Conservation (phyloP, 2,113 vertebrate species). For the Istiophorus platypterus region DNA sequence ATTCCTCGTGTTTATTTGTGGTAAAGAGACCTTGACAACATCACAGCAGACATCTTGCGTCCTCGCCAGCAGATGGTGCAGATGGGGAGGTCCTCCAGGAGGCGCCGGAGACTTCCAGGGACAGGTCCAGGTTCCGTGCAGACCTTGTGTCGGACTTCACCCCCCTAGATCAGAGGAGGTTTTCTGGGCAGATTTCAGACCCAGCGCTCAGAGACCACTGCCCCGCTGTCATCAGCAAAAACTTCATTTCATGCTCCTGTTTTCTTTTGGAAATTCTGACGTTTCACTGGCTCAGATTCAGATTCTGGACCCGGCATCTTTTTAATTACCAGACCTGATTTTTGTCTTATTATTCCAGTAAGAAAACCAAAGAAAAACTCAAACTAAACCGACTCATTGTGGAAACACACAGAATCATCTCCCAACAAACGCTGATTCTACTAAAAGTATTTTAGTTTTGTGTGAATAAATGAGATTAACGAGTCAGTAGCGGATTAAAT, state of each 20-base stretch:
- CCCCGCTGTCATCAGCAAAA: background rate
- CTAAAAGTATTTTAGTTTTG: too few relatives aligned
- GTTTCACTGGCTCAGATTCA: background rate
- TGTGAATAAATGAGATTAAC: background rate
- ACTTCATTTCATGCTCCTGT: background rate
- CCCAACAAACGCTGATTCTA: background rate
- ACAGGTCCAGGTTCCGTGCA: background rate
- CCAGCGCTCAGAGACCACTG: background rate
- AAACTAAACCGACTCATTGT: background rate
- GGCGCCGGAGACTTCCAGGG: constrained; percentile 1
- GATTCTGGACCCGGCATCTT: background rate
- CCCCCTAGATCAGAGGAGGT: background rate
- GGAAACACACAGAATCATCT: background rate
- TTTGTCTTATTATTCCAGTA: background rate
- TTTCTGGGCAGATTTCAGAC: background rate
- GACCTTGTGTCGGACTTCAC: too few relatives aligned
- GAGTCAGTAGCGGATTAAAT: constrained; percentile 21
- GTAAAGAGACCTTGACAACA: constrained; percentile 51
- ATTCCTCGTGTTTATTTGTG: constrained; percentile 51
- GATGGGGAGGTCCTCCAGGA: background rate
- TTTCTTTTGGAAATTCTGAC: background rate
- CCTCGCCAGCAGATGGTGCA: constrained; percentile 25
- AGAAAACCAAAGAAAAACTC: background rate
- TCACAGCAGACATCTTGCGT: constrained; percentile 30
- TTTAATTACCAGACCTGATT: background rate